phyloP scores from a whole-genome alignment of 2,888 invertebrate genomes.

The Rhaphigaster nebulosa region DNA sequence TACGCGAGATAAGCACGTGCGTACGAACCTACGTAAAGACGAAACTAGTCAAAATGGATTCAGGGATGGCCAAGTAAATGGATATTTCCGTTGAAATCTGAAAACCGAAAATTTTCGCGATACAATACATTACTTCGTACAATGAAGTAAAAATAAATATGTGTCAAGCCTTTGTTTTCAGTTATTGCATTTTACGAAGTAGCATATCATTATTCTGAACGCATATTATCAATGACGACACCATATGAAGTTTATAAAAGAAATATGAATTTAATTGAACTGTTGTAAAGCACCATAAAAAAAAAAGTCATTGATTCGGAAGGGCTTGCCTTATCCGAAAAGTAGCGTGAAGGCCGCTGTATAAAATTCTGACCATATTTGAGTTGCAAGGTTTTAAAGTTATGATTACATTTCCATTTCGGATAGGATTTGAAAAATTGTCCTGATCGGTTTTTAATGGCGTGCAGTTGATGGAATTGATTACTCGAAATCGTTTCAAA shows the following conservation, averaged over 20 bases:
- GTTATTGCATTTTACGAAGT: too few species aligned
- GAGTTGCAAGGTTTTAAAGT: background rate
- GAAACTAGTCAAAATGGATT: too few species aligned
- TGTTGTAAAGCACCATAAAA: background rate
- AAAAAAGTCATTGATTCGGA: background rate
- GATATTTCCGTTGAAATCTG: too few species aligned
- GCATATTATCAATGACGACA: background rate
- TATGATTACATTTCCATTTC: background rate
- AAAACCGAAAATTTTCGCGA: too few species aligned
- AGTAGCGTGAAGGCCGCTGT: background rate
- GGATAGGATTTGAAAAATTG: background rate
- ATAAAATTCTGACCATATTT: background rate
- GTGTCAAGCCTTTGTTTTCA: too few species aligned
- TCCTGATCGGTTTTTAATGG: background rate
- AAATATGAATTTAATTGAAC: background rate
- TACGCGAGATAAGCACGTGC: too few species aligned
- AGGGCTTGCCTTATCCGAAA: background rate
- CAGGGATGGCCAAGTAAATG: too few species aligned
- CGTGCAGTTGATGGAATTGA: background rate
- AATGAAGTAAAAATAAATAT: too few species aligned
- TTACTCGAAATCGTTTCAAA: background rate
- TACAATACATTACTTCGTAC: too few species aligned
- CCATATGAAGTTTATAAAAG: background rate
- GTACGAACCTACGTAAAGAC: too few species aligned
- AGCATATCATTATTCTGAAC: too few species aligned